Evolutionary conservation across 2,113 vertebrate species (phyloP), one percentile per base, ranked within the genome.

Genomic region (Mirza zaza): DNA sequence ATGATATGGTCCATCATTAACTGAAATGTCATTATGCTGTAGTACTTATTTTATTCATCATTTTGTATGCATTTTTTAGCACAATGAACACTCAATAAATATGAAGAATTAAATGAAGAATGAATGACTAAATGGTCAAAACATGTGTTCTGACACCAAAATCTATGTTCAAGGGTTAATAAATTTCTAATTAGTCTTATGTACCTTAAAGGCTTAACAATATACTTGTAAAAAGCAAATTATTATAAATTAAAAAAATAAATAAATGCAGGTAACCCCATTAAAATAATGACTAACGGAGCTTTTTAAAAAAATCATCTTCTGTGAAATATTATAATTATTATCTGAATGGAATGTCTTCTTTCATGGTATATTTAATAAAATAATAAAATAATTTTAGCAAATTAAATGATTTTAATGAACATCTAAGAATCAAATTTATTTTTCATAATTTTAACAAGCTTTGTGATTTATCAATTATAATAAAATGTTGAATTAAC

Each of bases 331-430:
- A 68, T 8, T 8, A 75, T 5, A 10, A 77, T 45, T 57, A 57
- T 55, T 87, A 94, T 1, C 42, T 87, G 4, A 84, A 45, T 65
- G 2, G 21, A 81, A 83, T 59, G n/a, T 68, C 79, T 73, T 76
- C 1, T 59, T 89, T 70, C 7, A 71, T 77, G 17, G 36, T 21
- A 87, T 59, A 84, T 34, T 52, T 84, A 48, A 15, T 42, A 89
- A 93, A 3, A 61, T 32, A 67, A 8, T 20, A 91, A 85, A 57
- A 67, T 42, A 59, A 73, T 87, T 71, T 86, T 63, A 81, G 4
- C 10, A 87, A 92, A 84, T 45, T 68, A 86, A 81, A 57, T 80
- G 12, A 87, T 87, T 90, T 93, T 75, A 87, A 92, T 90, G 5
- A 92, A 80, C 18, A 6, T 84, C 9, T 80, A 73, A 42, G 12